Conservation (phyloP, 2,797 vertebrate genomes). For the Catamblyrhynchus diadema region DNA sequence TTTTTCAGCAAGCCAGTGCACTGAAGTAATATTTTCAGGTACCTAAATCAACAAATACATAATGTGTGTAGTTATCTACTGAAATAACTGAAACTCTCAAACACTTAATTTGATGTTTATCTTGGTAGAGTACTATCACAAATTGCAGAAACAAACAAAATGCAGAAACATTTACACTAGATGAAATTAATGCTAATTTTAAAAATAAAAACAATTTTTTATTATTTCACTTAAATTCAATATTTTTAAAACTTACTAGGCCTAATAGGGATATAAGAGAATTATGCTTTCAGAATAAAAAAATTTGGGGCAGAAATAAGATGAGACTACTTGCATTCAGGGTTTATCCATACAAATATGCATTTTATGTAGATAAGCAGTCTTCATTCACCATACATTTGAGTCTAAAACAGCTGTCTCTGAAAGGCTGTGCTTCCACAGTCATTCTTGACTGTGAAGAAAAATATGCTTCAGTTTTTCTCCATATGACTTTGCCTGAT, state of each 20-base stretch:
- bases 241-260: not conserved
- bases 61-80: not conserved
- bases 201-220: not conserved
- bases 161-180: not conserved
- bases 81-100: not conserved
- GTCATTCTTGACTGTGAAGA: not conserved
- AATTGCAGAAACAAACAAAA: not conserved
- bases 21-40: not conserved
- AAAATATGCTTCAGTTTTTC: constrained; percentile 39
- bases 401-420: not conserved
- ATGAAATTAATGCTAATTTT: not conserved
- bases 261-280: not conserved
- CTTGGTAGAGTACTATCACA: not conserved
- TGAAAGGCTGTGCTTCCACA: not conserved
- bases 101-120: not conserved
- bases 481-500: constrained; percentile 38
- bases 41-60: not conserved
- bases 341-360: not conserved
- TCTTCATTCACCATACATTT: not conserved
- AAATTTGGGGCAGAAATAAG: not conserved
- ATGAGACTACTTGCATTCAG: not conserved
- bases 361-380: not conserved
- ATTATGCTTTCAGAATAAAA: not conserved
- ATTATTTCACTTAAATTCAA: not conserved
- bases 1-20: not conserved